Conservation (phyloP, 2,797 vertebrate species). For the Semaprochilodus insignis region DNA sequence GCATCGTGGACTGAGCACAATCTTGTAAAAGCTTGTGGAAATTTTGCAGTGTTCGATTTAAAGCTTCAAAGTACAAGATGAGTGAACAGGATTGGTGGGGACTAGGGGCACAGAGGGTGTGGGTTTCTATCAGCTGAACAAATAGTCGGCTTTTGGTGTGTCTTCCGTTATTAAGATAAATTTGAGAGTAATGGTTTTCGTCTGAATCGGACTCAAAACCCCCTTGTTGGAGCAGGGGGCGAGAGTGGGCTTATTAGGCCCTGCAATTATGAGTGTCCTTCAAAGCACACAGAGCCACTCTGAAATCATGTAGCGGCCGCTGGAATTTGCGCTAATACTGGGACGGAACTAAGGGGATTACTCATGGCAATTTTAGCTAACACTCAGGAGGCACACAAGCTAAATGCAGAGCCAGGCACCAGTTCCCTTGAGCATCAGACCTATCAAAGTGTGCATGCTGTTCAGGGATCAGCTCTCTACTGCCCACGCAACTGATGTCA, state of each 20-base stretch:
- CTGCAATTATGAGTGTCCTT: constrained; percentile 69
- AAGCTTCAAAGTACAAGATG: constrained; percentile 26
- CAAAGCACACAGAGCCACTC: constrained; percentile 67
- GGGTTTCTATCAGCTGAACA: constrained; percentile 75
- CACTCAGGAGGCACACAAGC: constrained; percentile 66
- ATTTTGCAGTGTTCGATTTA: background rate
- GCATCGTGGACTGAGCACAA: background rate
- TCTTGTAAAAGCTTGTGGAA: background rate
- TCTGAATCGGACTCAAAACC: constrained; percentile 70
- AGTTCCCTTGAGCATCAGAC: background rate
- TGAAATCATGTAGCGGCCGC: constrained; percentile 73
- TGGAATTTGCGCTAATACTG: constrained; percentile 75
- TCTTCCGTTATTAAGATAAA: constrained; percentile 77
- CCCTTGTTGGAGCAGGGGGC: constrained; percentile 66
- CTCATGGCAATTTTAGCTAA: constrained; percentile 72
- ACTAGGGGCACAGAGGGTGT: constrained; percentile 30
- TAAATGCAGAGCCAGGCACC: constrained; percentile 13
- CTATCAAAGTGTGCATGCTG: background rate
- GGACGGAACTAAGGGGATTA: constrained; percentile 77
- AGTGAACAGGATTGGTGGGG: constrained; percentile 13
- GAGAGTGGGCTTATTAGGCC: constrained; percentile 64
- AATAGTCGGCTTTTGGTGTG: constrained; percentile 68
- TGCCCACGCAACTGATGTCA: background rate
- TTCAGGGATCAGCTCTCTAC: background rate
- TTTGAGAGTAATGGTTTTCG: constrained; percentile 76